Percentiles rank a stretch among this genome's conserved stretches.
Evolutionary conservation across 2,888 invertebrate species (phyloP).

Genomic region (Noctua pronuba): DNA sequence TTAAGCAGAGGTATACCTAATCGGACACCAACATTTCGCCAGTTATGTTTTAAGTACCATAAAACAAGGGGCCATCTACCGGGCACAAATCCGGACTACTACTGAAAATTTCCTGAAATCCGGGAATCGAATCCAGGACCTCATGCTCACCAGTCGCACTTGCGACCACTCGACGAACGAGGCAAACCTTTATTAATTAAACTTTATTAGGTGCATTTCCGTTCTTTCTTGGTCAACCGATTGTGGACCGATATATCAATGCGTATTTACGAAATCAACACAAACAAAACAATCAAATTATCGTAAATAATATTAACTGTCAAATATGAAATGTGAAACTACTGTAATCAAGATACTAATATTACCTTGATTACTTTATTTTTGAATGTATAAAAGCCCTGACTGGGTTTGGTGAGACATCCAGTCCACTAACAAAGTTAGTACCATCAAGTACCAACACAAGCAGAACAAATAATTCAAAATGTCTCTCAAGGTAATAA

Average conservation of each 20-base stretch:
- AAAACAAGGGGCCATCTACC: too few species aligned
- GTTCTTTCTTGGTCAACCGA: conserved; percentile 1
- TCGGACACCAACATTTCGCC: too few species aligned
- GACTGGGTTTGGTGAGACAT: conserved; percentile 20
- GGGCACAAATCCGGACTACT: too few species aligned
- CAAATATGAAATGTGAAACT: conserved; percentile 47
- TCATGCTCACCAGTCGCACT: not conserved
- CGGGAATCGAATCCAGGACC: not conserved
- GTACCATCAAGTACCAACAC: not conserved
- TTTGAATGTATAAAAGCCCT: conserved; percentile 20
- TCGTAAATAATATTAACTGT: conserved; percentile 53
- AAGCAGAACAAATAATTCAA: not conserved
- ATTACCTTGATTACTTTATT: conserved; percentile 28
- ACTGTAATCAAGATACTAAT: conserved; percentile 15
- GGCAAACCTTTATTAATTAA: not conserved
- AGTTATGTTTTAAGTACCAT: too few species aligned
- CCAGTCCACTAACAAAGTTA: conserved; percentile 21
- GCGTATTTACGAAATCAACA: conserved; percentile 35
- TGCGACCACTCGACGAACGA: not conserved
- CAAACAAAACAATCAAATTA: conserved; percentile 39
- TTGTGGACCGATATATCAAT: not conserved
- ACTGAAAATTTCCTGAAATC: not conserved
- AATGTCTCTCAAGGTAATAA: conserved; percentile 31
- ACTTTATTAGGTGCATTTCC: conserved; percentile 10
- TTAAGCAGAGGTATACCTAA: too few species aligned